A percentile compares a stretch with the other conserved stretches of the same genome.
These are phyloP conservation scores for Coturnix japonica DNA, from an alignment of 2,113 vertebrate genomes.

Conservation along the genomic window DNA sequence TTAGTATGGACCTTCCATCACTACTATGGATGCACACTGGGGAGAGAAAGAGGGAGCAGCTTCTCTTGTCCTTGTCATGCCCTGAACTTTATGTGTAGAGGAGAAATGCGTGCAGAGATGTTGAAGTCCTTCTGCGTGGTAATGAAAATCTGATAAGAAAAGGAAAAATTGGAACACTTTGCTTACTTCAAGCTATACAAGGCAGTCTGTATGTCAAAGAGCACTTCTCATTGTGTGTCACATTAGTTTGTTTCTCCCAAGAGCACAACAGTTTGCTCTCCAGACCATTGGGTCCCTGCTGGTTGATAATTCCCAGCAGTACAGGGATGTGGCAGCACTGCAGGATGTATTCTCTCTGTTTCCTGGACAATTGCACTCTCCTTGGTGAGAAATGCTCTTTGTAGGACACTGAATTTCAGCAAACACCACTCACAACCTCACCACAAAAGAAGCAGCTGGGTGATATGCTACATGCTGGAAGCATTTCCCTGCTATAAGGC, in stretches of 20 bases:
- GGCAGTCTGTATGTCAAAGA: neutral
- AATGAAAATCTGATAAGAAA: neutral
- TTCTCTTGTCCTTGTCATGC: neutral
- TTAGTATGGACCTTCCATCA: neutral
- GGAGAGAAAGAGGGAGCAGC: too few species aligned
- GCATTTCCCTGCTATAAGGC: neutral
- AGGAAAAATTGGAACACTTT: neutral
- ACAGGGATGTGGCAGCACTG: neutral
- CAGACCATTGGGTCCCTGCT: neutral
- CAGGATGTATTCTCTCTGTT: neutral
- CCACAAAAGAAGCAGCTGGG: neutral
- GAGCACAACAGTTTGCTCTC: neutral
- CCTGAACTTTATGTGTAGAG: neutral
- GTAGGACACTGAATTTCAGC: neutral
- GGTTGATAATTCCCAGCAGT: neutral
- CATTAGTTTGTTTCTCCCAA: neutral
- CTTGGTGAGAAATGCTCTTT: constrained; percentile 9
- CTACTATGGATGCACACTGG: neutral
- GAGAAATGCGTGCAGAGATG: neutral
- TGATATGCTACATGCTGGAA: neutral
- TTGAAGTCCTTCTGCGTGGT: neutral
- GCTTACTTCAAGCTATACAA: neutral
- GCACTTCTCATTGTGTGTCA: neutral
- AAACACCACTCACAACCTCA: neutral
- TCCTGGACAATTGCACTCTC: neutral